Conservation (phyloP, 2,888 invertebrate genomes). For the Alsophila aescularia region DNA sequence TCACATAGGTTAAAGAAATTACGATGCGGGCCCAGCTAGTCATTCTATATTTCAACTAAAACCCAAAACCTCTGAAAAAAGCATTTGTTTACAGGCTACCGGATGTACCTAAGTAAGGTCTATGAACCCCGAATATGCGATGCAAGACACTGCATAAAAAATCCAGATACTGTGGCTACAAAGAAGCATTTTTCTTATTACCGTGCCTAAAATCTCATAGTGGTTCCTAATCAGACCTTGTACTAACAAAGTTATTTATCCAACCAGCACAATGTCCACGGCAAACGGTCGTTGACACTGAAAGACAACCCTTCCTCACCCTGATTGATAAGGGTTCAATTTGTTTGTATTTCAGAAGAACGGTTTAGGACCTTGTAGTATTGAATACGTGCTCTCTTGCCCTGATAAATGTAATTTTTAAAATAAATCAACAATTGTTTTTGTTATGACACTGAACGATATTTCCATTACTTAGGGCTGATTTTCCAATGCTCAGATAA, state of each 20-base stretch:
- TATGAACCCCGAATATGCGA: too few species aligned
- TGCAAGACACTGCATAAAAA: too few species aligned
- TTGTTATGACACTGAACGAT: too few species aligned
- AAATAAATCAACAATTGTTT: neutral
- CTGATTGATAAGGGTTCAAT: constrained; percentile 41
- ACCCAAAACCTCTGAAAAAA: too few species aligned
- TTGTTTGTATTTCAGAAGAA: constrained; percentile 19
- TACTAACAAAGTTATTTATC: constrained; percentile 7
- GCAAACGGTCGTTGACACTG: constrained; percentile 26
- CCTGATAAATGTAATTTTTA: neutral
- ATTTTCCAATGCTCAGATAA: too few species aligned
- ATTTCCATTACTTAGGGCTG: too few species aligned
- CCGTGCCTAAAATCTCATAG: neutral
- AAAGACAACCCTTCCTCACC: constrained; percentile 20
- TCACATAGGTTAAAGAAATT: too few species aligned
- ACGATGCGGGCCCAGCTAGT: too few species aligned
- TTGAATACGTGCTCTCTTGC: constrained; percentile 8
- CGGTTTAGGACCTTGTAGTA: constrained; percentile 6
- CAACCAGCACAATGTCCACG: constrained; percentile 27
- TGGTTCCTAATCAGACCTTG: neutral
- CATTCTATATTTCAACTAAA: too few species aligned
- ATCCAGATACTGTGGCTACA: too few species aligned
- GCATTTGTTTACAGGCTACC: too few species aligned
- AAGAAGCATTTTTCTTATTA: neutral
- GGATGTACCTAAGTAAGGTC: too few species aligned